Percentiles rank a stretch among this genome's conserved stretches.
These are phyloP conservation scores for Grallaria varia DNA, from an alignment of 2,113 vertebrate species.

Conservation along the genomic window DNA sequence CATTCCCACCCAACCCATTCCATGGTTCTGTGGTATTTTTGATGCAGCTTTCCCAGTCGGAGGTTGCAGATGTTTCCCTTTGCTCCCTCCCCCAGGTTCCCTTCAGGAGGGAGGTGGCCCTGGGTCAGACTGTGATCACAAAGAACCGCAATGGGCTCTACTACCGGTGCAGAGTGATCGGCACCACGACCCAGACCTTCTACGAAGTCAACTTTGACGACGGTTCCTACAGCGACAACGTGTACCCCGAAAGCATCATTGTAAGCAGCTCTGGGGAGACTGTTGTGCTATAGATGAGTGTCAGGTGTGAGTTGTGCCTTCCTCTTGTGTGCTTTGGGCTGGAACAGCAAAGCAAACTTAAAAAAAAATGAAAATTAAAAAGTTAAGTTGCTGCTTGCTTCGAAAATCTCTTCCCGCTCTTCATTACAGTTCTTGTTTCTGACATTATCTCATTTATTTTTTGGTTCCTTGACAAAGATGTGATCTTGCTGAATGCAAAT, in stretches of 20 bases:
- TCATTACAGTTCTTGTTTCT: not conserved
- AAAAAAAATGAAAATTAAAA: not conserved
- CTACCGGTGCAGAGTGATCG: slow-evolving; percentile 89
- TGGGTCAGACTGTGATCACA: slow-evolving; percentile 90
- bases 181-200: slow-evolving; percentile 84
- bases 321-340: not conserved
- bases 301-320: fast-evolving
- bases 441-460: not conserved
- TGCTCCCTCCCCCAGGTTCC: not conserved
- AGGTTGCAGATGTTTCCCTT: no score
- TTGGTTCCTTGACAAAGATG: not conserved
- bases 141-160: slow-evolving; percentile 88
- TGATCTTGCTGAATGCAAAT: not conserved
- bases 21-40: fast-evolving
- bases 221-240: slow-evolving; percentile 95
- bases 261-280: slow-evolving; percentile 66
- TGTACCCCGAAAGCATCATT: slow-evolving; percentile 89
- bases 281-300: not conserved
- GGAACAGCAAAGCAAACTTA: not conserved
- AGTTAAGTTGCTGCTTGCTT: not conserved
- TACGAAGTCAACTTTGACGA: slow-evolving; percentile 97
- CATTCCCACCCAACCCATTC: not conserved
- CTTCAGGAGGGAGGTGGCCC: slow-evolving; percentile 65
- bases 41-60: fast-evolving
- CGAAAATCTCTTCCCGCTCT: not conserved